These are phyloP conservation scores for Pissodes strobi DNA, from an alignment of 1,140 invertebrate genomes.

Conservation along the genomic window DNA sequence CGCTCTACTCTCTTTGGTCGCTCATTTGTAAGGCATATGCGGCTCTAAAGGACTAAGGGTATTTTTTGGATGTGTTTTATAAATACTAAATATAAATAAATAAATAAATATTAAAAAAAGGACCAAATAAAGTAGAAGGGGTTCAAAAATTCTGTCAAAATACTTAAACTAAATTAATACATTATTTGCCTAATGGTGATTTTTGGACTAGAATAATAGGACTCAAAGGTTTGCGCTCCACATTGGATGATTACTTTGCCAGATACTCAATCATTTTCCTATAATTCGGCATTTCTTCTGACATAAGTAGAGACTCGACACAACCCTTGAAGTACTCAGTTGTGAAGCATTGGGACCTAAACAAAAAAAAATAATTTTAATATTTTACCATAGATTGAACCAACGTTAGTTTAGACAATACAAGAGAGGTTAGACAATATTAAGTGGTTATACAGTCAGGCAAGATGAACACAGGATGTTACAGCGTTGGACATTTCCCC, in stretches of 20 bases:
- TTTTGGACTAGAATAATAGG: constrained; percentile 54
- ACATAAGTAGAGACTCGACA: constrained; percentile 80
- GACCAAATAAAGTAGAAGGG: constrained; percentile 37
- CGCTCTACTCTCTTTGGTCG: constrained; percentile 32
- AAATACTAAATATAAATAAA: constrained; percentile 19
- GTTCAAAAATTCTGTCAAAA: constrained; percentile 44
- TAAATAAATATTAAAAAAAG: constrained; percentile 22
- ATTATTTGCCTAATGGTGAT: constrained; percentile 46
- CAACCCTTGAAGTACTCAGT: constrained; percentile 89
- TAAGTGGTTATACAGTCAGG: not conserved
- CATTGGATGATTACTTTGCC: constrained; percentile 47
- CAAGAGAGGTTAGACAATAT: too few species aligned
- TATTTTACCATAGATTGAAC: not conserved
- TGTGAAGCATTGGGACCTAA: constrained; percentile 88
- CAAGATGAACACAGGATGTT: too few species aligned
- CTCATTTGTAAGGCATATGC: constrained; percentile 7
- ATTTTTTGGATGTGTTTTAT: constrained; percentile 6
- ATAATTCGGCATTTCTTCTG: constrained; percentile 79
- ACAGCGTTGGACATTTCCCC: too few species aligned
- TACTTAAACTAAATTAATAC: constrained; percentile 43
- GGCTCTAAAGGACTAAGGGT: constrained; percentile 2
- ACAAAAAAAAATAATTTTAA: constrained; percentile 24
- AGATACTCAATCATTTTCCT: constrained; percentile 63
- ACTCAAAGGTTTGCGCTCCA: constrained; percentile 36
- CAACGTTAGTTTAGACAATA: not conserved